Evolutionary conservation across 2,797 vertebrate genomes (phyloP), one percentile per base, ranked within the genome.

Genomic region (Lacerta viridis): DNA sequence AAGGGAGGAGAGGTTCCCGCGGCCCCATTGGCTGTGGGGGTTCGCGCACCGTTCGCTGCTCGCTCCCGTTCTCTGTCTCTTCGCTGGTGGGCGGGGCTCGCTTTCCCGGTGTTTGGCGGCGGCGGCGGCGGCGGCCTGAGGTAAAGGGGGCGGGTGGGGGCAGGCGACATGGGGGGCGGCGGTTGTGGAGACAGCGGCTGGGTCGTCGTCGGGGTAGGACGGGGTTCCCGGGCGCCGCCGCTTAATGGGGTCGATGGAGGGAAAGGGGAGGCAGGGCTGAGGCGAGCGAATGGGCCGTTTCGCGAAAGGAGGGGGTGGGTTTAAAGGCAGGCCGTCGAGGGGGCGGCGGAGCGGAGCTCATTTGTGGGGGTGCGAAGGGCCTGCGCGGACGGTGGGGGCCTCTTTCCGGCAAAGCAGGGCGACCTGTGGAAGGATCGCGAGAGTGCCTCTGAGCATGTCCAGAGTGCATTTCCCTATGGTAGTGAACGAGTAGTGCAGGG

Each of bases 41-140:
- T 29, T 71, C 85, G 61, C 10, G 66, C n/a, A 71, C 41, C 27
- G 39, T 33, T 13, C n/a, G 41, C 7, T 8, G 83, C 33, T 76
- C 29, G 41, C 33, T 80, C 59, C 33, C 64, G 6, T 71, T 39
- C 83, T 59, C 86, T 75, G 50, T 59, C 79, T 74, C 80, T 43
- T 55, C 27, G 36, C 50, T 66, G 43, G 87, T 86, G 80, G 87
- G 89, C 61, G 77, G 27, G 87, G 84, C 64, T 89, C 83, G 79
- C 13, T 74, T 68, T 86, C 15, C 88, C 92, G 88, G 93, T 66
- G 85, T 80, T 85, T 89, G n/a, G n/a, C 36, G 33, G 89, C 88
- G 3, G 88, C 83, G 3, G 88, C 83, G 3, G 88, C 83, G 80
- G 92, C 93, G 94, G 93, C 91, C 92, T 91, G 90, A 95, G 93